A percentile compares a stretch with the other conserved stretches of the same genome.
These are phyloP conservation scores for Panagrolaimus sp. DNA, from an alignment of 1,140 invertebrate genomes.

Conservation along the genomic window DNA sequence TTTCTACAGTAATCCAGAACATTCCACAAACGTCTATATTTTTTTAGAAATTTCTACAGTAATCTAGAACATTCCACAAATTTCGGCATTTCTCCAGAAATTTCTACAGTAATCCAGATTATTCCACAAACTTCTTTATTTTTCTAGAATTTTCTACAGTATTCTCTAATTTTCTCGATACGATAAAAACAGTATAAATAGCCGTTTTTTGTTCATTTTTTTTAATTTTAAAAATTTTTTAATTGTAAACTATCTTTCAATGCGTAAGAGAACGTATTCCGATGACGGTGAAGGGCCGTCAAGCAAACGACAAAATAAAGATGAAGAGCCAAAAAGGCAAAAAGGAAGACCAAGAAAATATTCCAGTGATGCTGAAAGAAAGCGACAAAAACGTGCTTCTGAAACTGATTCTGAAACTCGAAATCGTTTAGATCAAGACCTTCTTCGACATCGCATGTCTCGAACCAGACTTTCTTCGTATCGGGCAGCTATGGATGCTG, in stretches of 20 bases:
- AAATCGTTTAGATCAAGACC: not conserved
- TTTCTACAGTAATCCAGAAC: not conserved
- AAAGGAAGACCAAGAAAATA: not conserved
- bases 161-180: not conserved
- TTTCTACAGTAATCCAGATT: not conserved
- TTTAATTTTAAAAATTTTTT: not conserved
- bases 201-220: not conserved
- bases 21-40: not conserved
- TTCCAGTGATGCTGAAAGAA: not conserved
- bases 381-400: not conserved
- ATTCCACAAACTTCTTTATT: not conserved
- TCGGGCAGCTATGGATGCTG: too few relatives aligned
- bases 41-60: not conserved
- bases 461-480: constrained; percentile 1
- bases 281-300: not conserved
- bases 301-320: not conserved
- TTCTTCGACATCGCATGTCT: not conserved
- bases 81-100: not conserved
- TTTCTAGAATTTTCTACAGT: not conserved
- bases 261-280: too few relatives aligned
- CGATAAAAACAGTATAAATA: not conserved
- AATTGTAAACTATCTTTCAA: not conserved
- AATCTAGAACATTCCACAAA: not conserved
- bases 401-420: not conserved
- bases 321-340: not conserved